Percentiles rank a stretch among this genome's conserved stretches.
Conservation (phyloP, 2,797 vertebrate species). For the Enteromius thamalakanensis region DNA sequence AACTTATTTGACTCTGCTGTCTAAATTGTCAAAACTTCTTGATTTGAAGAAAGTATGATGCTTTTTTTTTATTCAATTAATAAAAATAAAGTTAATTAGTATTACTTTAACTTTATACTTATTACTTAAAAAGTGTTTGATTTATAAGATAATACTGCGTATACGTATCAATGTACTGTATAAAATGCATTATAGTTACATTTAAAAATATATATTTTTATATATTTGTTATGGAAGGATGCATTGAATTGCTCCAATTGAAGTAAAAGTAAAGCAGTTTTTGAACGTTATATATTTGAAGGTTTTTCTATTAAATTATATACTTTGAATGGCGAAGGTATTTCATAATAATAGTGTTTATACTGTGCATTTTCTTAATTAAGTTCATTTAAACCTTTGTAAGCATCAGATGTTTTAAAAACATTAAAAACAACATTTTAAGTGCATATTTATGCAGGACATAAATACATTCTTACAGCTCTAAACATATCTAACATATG, state of each 20-base stretch:
- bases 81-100: background rate
- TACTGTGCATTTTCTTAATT: background rate
- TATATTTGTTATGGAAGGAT: background rate
- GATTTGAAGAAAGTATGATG: background rate
- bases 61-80: background rate
- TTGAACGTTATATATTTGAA: no score
- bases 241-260: background rate
- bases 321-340: background rate
- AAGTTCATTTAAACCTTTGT: background rate
- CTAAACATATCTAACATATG: background rate
- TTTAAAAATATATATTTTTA: no score
- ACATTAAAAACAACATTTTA: background rate
- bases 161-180: background rate
- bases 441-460: no score
- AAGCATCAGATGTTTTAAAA: no score
- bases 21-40: background rate
- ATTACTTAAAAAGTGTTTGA: background rate
- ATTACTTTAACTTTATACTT: background rate
- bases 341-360: background rate
- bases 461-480: background rate
- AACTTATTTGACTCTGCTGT: background rate
- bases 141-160: background rate
- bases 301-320: background rate
- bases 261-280: background rate
- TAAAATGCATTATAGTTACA: no score